phyloP scores from a whole-genome alignment of 2,888 invertebrate species.

The Lithophane semibrunnea region DNA sequence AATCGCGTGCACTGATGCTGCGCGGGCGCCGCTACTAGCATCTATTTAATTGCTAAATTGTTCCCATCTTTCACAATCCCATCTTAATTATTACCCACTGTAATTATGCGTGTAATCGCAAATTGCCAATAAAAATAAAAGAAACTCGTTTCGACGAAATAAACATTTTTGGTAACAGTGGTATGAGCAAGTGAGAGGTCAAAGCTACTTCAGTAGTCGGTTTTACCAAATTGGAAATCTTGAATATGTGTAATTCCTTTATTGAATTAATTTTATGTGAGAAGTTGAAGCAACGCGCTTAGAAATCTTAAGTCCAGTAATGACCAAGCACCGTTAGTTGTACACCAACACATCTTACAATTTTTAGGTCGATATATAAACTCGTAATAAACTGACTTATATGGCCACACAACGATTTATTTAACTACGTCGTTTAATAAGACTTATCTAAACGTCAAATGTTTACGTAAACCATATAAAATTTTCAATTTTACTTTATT shows the following conservation, averaged over 20 bases:
- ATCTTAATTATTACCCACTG: constrained; percentile 61
- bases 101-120: constrained; percentile 74
- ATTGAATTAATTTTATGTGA: constrained; percentile 43
- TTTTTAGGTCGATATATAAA: neutral
- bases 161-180: constrained; percentile 57
- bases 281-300: constrained; percentile 3
- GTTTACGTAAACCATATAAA: constrained; percentile 51
- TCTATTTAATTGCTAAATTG: constrained; percentile 66
- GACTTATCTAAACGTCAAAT: constrained; percentile 47
- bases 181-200: constrained; percentile 62
- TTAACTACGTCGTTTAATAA: constrained; percentile 25
- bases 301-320: constrained; percentile 7
- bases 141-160: constrained; percentile 66
- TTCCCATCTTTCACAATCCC: constrained; percentile 60
- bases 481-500: constrained; percentile 47
- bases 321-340: constrained; percentile 8
- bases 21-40: constrained; percentile 53
- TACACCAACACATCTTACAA: constrained; percentile 1
- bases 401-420: constrained; percentile 12
- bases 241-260: constrained; percentile 49
- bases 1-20: constrained; percentile 56
- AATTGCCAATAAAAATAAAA: constrained; percentile 75
- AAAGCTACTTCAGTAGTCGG: constrained; percentile 76
- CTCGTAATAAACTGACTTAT: constrained; percentile 26
- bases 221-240: constrained; percentile 67